Evolutionary conservation across 1,140 invertebrate species (phyloP), one percentile per base, ranked within the genome.

Genomic region (Micrasema minimum): DNA sequence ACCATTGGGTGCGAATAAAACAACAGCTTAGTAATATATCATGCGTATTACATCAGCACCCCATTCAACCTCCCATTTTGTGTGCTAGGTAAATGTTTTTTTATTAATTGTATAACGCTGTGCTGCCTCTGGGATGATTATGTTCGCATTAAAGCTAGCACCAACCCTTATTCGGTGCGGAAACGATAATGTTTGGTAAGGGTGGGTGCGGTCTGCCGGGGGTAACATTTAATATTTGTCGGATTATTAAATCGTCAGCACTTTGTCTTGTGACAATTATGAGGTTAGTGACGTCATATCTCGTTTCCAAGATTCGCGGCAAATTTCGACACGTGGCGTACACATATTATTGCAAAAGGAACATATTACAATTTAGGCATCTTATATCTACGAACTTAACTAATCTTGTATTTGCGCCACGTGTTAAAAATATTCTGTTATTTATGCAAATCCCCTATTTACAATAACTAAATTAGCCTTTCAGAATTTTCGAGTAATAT

Each of bases 161-260:
- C 45, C 51, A 45, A 68, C 66, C 66, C 66, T 41, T 68, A 38
- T 38, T 41, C 53, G 53, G 10, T 38, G 43, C 66, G 66, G 66
- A 68, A 68, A 59, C 66, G 53, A 46, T 59, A 46, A 57, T 59
- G 66, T 46, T 59, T 37, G 38, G 35, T 11, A 35, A 41, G 31
- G 26, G 66, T 22, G 51, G 48, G 48, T 43, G 65, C 46, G 62
- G 62, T 66, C 45, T 62, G 59, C 23, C 23, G 14, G 59, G 55
- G 66, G 38, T 69, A 37, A 59, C 53, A 41, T 37, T 59, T 61
- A 69, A 59, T 69, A 69, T 69, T 69, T 61, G 66, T 45, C 53
- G 66, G 43, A 69, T 69, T 59, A 69, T 69, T 69, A 69, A 69
- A 69, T 69, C 55, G 37, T 48, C 55, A 53, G 23, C 55, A 53